A percentile compares a stretch with the other conserved stretches of the same genome.
These are phyloP conservation scores for Galemys pyrenaicus DNA, from an alignment of 2,113 vertebrate genomes.

Conservation along the genomic window DNA sequence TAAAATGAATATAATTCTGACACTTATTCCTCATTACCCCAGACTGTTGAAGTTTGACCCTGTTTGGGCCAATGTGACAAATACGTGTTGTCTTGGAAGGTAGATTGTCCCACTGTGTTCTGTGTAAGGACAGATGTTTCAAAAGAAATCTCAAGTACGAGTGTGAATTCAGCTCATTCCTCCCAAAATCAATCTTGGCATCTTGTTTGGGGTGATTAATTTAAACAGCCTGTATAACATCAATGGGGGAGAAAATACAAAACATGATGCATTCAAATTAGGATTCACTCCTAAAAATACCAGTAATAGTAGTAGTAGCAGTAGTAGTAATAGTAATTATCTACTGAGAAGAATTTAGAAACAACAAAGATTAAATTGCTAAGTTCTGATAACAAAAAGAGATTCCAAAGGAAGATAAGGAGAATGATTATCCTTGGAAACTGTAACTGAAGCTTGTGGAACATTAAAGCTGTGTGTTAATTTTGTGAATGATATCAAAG, in stretches of 20 bases:
- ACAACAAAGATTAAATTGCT: not conserved
- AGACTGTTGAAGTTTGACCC: not conserved
- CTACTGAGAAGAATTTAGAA: not conserved
- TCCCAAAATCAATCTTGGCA: not conserved
- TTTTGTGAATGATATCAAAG: not conserved
- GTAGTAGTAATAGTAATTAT: not conserved
- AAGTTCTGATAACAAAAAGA: slow-evolving; percentile 17
- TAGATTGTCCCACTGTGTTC: not conserved
- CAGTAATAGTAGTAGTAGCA: not conserved
- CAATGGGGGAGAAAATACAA: not conserved
- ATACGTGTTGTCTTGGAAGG: not conserved
- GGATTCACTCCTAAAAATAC: not conserved
- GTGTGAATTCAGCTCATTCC: not conserved
- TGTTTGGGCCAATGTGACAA: not conserved
- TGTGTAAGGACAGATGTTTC: not conserved
- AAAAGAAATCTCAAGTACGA: not conserved
- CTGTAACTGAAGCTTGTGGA: too few relatives aligned
- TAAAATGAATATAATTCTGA: not conserved
- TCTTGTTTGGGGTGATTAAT: not conserved
- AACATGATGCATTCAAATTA: not conserved
- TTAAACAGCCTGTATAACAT: not conserved
- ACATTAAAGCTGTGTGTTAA: not conserved
- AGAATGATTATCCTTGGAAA: not conserved
- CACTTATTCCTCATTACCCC: not conserved
- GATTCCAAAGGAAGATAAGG: not conserved